Evolutionary conservation across 2,888 invertebrate genomes (phyloP).

Genomic region (Drosophila gaucha): DNA sequence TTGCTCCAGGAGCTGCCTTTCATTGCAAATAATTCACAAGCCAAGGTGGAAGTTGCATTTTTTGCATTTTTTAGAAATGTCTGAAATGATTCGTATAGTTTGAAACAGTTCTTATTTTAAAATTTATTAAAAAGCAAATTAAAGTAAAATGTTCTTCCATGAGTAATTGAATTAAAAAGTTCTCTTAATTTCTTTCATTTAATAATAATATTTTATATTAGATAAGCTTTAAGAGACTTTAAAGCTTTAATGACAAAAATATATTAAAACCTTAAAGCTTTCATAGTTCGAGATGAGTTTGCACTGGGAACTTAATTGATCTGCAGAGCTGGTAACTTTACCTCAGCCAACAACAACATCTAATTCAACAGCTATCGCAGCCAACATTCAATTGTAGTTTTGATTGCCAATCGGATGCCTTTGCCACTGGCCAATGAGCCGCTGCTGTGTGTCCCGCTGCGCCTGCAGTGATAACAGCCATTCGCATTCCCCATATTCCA

Average conservation of each 20-base stretch:
- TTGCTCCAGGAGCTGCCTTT: conserved; percentile 42
- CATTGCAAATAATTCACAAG: conserved; percentile 49
- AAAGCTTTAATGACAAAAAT: too few species aligned
- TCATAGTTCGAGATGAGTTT: background rate
- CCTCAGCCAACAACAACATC: background rate
- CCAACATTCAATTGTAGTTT: conserved; percentile 52
- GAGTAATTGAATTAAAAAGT: background rate
- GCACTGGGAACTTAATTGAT: background rate
- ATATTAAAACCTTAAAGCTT: background rate
- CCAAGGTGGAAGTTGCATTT: conserved; percentile 43
- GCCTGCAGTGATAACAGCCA: conserved; percentile 67
- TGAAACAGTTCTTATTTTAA: background rate
- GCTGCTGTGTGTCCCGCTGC: conserved; percentile 58
- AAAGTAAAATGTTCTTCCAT: background rate
- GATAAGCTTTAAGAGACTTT: background rate
- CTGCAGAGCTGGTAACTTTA: background rate
- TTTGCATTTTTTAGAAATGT: conserved; percentile 23
- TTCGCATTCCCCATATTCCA: conserved; percentile 21
- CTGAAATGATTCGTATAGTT: conserved; percentile 29
- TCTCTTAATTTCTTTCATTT: background rate
- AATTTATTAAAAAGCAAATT: conserved; percentile 5
- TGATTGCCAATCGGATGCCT: conserved; percentile 39
- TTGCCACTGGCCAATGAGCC: conserved; percentile 16
- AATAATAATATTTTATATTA: background rate
- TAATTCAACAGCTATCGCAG: conserved; percentile 15